Conservation (phyloP, 1,140 invertebrate genomes). For the Radopholus similis region DNA sequence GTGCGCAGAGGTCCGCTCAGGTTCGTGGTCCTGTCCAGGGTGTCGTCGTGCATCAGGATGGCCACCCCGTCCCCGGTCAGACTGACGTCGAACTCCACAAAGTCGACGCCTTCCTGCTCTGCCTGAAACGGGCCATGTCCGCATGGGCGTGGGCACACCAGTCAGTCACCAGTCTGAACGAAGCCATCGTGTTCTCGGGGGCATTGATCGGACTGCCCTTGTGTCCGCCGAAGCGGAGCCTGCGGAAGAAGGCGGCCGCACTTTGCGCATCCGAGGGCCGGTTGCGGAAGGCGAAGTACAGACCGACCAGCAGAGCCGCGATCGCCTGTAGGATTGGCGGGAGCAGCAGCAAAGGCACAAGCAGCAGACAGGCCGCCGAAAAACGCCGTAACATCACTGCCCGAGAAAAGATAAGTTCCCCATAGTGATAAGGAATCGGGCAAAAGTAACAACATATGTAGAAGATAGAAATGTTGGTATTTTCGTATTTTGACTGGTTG, state of each 20-base stretch:
- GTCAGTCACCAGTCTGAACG: conserved; percentile 39
- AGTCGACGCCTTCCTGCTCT: not conserved
- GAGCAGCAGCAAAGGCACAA: too few relatives aligned
- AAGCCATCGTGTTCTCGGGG: conserved; percentile 57
- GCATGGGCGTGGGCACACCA: not conserved
- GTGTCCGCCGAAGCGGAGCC: not conserved
- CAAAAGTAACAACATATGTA: too few relatives aligned
- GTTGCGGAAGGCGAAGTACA: too few relatives aligned
- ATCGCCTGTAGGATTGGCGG: too few relatives aligned
- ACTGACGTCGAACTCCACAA: conserved; percentile 74
- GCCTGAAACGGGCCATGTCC: not conserved
- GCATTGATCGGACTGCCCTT: conserved; percentile 43
- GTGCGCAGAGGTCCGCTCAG: conserved; percentile 64
- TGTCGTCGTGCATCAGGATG: conserved; percentile 73
- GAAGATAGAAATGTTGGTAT: too few relatives aligned
- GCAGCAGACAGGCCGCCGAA: too few relatives aligned
- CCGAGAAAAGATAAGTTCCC: too few relatives aligned
- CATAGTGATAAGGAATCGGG: too few relatives aligned
- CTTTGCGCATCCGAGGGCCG: too few relatives aligned
- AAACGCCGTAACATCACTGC: too few relatives aligned
- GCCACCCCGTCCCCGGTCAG: conserved; percentile 72
- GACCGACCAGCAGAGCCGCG: too few relatives aligned
- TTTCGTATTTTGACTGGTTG: too few relatives aligned
- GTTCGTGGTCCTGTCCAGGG: conserved; percentile 70
- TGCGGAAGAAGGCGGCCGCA: not conserved